Evolutionary conservation across 2,888 invertebrate species (phyloP).

Genomic region (Drosophila antonietae): DNA sequence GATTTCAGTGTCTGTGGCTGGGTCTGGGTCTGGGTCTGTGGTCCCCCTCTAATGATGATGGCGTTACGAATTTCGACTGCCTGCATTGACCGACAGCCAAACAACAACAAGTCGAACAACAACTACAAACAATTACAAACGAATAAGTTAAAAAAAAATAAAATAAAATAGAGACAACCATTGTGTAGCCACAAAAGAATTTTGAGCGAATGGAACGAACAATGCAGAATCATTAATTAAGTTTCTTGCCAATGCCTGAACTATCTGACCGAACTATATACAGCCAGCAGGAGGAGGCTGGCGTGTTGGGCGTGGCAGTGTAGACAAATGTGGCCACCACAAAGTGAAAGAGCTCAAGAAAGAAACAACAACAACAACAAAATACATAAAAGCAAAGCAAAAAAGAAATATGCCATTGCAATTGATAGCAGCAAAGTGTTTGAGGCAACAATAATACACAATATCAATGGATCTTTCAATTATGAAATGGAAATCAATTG

Average conservation of each 20-base stretch:
- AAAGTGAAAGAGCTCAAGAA: constrained; percentile 50
- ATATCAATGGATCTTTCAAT: constrained; percentile 20
- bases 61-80: constrained; percentile 77
- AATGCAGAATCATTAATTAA: constrained; percentile 80
- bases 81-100: constrained; percentile 61
- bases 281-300: not conserved
- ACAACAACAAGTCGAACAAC: constrained; percentile 27
- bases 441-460: constrained; percentile 7
- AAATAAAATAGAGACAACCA: constrained; percentile 32
- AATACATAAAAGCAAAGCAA: not conserved
- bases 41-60: constrained; percentile 77
- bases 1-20: constrained; percentile 49
- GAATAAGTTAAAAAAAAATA: constrained; percentile 23
- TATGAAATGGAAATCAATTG: constrained; percentile 14
- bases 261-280: constrained; percentile 47
- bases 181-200: constrained; percentile 72
- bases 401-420: constrained; percentile 34
- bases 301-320: not conserved
- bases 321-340: constrained; percentile 42
- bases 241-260: constrained; percentile 66
- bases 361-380: not conserved
- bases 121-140: constrained; percentile 72
- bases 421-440: constrained; percentile 40
- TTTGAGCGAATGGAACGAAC: constrained; percentile 65
- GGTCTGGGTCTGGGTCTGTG: constrained; percentile 43